phyloP scores from a whole-genome alignment of 2,888 invertebrate species.

The Cecidostiba fungosa region DNA sequence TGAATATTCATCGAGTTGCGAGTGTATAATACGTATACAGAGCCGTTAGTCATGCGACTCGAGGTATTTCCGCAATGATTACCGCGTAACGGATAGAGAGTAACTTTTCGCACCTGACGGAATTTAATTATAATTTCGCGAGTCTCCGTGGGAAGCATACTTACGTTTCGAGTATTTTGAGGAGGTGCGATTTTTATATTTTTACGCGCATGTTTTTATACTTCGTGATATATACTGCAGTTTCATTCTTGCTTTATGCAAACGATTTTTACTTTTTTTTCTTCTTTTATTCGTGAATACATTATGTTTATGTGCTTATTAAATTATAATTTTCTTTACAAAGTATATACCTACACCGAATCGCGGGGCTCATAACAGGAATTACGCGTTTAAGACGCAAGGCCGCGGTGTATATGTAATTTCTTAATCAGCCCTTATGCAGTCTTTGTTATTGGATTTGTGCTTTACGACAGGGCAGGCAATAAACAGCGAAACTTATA shows the following conservation, averaged over 20 bases:
- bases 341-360: not conserved
- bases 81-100: not conserved
- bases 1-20: conserved; percentile 41
- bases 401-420: not conserved
- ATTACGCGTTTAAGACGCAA: not conserved
- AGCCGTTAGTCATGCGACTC: conserved; percentile 34
- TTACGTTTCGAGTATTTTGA: not conserved
- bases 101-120: not conserved
- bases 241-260: not conserved
- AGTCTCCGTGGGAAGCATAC: not conserved
- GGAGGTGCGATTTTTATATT: not conserved
- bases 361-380: not conserved
- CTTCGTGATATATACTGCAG: not conserved
- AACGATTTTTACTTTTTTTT: too few species aligned
- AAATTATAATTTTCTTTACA: not conserved
- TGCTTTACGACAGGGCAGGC: not conserved
- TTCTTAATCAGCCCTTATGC: not conserved
- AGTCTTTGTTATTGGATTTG: not conserved
- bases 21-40: not conserved
- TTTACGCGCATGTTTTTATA: not conserved
- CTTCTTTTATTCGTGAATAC: not conserved
- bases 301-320: not conserved
- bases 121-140: conserved; percentile 6
- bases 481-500: not conserved
- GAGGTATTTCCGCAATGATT: conserved; percentile 30